Percentiles rank a stretch among this genome's conserved stretches.
Evolutionary conservation across 2,113 vertebrate genomes (phyloP).

Genomic region (Alces alces): DNA sequence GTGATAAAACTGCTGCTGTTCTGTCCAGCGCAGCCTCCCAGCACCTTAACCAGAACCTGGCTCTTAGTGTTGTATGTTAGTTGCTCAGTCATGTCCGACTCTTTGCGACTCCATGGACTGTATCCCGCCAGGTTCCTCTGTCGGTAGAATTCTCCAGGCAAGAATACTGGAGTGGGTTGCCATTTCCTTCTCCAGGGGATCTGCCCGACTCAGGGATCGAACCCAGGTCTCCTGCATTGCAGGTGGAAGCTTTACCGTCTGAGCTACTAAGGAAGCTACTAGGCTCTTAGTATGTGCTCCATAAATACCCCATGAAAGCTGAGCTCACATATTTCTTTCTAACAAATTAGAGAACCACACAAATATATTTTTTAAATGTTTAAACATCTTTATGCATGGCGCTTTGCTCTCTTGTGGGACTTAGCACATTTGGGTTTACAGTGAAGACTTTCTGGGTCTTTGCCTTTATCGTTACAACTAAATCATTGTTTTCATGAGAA

Average conservation of each 20-base stretch:
- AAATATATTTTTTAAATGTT: neutral
- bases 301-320: neutral
- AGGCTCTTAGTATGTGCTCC: neutral
- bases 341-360: neutral
- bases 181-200: neutral
- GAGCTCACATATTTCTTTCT: neutral
- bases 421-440: neutral
- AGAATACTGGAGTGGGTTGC: neutral
- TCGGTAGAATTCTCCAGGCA: neutral
- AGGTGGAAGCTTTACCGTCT: rapidly evolving
- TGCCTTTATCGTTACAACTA: neutral
- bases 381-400: neutral
- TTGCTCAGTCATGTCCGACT: neutral
- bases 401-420: neutral
- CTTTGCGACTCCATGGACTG: neutral
- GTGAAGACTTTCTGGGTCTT: neutral
- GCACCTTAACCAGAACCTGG: neutral
- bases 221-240: neutral
- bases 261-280: neutral
- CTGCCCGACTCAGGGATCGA: rapidly evolving
- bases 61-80: neutral
- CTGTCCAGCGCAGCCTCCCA: neutral
- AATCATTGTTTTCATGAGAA: neutral
- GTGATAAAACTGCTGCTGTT: neutral
- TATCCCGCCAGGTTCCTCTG: neutral